phyloP scores from a whole-genome alignment of 1,140 invertebrate species.

The Drusus annulatus region DNA sequence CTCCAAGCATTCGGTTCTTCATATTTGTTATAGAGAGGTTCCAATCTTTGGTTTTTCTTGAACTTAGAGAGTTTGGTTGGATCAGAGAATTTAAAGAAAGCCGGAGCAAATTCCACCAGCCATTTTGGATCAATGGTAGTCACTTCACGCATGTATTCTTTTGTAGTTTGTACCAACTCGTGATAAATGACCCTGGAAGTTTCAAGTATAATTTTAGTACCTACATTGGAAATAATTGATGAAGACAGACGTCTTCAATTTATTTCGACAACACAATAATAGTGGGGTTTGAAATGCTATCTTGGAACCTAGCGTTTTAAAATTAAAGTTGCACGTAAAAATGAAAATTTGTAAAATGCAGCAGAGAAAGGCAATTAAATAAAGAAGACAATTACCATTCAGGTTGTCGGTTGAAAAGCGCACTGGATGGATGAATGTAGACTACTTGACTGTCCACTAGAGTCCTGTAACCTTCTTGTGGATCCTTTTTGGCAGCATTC shows the following conservation, averaged over 20 bases:
- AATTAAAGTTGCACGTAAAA: no score
- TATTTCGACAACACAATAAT: no score
- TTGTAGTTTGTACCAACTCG: slow-evolving; percentile 98
- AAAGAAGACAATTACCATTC: slow-evolving; percentile 86
- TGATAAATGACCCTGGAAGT: slow-evolving; percentile 95
- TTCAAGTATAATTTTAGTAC: slow-evolving; percentile 18
- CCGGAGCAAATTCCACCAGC: slow-evolving; percentile 99
- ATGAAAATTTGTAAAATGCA: no score
- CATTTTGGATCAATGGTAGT: slow-evolving; percentile 99
- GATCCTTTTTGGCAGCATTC: slow-evolving; percentile 99
- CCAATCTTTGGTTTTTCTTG: slow-evolving; percentile 98
- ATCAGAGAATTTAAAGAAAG: slow-evolving; percentile 99
- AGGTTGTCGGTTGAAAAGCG: slow-evolving; percentile 97
- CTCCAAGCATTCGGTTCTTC: slow-evolving; percentile 99
- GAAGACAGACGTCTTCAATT: no score
- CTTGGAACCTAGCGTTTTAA: no score
- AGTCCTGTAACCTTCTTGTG: slow-evolving; percentile 98
- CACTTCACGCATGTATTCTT: slow-evolving; percentile 99
- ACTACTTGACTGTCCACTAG: slow-evolving; percentile 98
- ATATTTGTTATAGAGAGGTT: slow-evolving; percentile 99
- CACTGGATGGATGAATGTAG: slow-evolving; percentile 99
- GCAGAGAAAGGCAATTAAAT: no score
- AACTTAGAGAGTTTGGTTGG: slow-evolving; percentile 99
- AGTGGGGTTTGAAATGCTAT: no score
- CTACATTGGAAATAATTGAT: no score